Base-by-base conservation (phyloP, 2,797 vertebrate species). In the Salarias fasciatus region DNA sequence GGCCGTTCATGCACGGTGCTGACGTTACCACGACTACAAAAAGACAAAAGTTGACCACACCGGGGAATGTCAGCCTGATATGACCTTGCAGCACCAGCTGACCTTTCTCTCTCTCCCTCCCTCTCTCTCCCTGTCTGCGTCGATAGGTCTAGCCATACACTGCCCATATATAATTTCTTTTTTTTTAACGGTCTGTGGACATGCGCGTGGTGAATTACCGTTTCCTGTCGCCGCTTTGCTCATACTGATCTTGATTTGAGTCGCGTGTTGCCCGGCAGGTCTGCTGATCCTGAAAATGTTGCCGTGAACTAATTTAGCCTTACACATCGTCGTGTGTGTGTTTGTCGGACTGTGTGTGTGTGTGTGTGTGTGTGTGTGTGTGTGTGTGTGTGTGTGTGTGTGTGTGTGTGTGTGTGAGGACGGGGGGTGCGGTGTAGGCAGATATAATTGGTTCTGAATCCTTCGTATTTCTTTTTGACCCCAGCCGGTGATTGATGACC, bases 401-500 rank as follows among this genome's bases (percentile, higher is more conserved):
- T 33, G 62, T 6, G 11, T 4, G 46, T 14, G 71, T 62, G 74
- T 44, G 70, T 71, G 69, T 47, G 63, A 12, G 44, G 28, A 56
- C 72, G 53, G 74, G 71, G 85, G 56, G 68, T 59, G 80, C 64
- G 55, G 65, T 62, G 81, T 53, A 76, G 80, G 85, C 87, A 83
- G 73, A 81, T 81, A 84, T 88, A 92, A 92, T 92, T 91, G 89
- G 63, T 90, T 88, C 82, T 88, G 87, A 91, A 92, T 89, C 89
- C 87, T 91, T 82, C 80, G 80, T 86, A 88, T 87, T 88, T 91
- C 79, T 89, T 82, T 88, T 90, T 91, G 86, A 91, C 89, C 86
- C 81, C 76, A 79, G 81, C 63, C 56, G 49, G 87, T 94, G 93
- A 94, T 93, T 94, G 92, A 94, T 93, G 91, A 93, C 90, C 88